These are phyloP conservation scores for Fundulus diaphanus DNA, from an alignment of 2,797 vertebrate species.

Conservation along the genomic window DNA sequence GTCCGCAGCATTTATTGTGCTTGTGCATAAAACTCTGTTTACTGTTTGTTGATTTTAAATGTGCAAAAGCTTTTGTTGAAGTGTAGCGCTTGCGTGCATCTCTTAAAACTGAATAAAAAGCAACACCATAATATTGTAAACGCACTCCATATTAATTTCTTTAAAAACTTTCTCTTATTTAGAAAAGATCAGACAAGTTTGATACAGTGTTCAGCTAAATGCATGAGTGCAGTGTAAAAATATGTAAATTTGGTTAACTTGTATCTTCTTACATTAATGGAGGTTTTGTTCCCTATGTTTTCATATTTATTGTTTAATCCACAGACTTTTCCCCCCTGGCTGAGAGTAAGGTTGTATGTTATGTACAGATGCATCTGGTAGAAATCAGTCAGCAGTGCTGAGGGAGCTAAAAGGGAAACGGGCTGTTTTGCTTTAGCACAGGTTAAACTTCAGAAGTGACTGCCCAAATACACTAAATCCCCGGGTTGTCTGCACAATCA, in stretches of 20 bases:
- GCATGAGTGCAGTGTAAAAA: not conserved
- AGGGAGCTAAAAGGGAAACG: constrained; percentile 71
- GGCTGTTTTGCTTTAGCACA: constrained; percentile 65
- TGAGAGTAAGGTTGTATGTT: constrained; percentile 54
- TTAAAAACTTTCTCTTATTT: not conserved
- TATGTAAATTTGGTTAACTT: not conserved
- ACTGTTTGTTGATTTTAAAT: constrained; percentile 9
- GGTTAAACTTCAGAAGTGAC: constrained; percentile 67
- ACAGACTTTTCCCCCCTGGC: constrained; percentile 28
- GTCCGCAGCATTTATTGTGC: constrained; percentile 3
- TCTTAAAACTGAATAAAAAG: not conserved
- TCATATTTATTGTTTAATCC: constrained; percentile 30
- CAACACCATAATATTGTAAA: not conserved
- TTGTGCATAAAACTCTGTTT: not conserved
- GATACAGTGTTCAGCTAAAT: not conserved
- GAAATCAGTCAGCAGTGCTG: constrained; percentile 67
- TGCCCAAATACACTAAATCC: constrained; percentile 61
- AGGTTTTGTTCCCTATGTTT: not conserved
- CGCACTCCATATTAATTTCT: not conserved
- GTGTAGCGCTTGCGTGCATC: not conserved
- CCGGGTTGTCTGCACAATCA: constrained; percentile 59
- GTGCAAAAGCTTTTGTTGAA: not conserved
- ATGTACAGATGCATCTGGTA: constrained; percentile 68
- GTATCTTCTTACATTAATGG: not conserved
- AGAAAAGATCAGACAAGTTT: not conserved